Percentiles rank a stretch among this genome's conserved stretches.
Conservation (phyloP, 2,113 vertebrate species). For the Verasper variegatus region DNA sequence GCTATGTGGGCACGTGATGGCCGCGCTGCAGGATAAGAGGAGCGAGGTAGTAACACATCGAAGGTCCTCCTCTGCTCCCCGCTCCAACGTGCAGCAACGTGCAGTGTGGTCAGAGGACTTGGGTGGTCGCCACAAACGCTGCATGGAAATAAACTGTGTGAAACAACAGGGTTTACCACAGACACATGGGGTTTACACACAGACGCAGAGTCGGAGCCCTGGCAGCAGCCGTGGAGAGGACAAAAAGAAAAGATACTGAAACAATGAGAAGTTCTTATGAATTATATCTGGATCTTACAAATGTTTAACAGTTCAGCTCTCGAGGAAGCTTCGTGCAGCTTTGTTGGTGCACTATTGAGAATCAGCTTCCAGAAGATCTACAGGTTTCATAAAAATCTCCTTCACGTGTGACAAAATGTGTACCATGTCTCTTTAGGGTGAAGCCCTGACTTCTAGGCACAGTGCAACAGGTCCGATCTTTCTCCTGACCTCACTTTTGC, state of each 20-base stretch:
- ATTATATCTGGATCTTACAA: neutral
- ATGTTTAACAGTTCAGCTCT: neutral
- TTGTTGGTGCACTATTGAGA: no score
- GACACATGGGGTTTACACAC: conserved; percentile 42
- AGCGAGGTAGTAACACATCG: conserved; percentile 14
- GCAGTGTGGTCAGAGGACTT: conserved; percentile 44
- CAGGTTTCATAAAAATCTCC: no score
- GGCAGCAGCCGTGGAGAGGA: conserved; percentile 8
- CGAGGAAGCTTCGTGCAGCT: no score
- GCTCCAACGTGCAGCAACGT: conserved; percentile 19
- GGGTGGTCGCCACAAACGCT: conserved; percentile 46
- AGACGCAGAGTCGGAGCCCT: conserved; percentile 9
- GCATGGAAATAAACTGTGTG: conserved; percentile 43
- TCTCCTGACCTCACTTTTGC: conserved; percentile 42
- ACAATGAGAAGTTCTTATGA: neutral
- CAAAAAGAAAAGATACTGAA: conserved; percentile 12
- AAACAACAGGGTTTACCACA: conserved; percentile 38
- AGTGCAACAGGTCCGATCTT: conserved; percentile 20
- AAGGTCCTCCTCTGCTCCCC: conserved; percentile 38
- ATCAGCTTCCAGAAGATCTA: no score
- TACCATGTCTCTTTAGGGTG: neutral
- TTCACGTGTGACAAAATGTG: no score
- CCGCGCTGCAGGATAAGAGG: conserved; percentile 3
- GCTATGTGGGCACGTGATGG: conserved; percentile 49
- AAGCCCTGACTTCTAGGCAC: conserved; percentile 5